Conservation (phyloP, 64 coral and sea anemone genomes). For the Montipora efflorescens region DNA sequence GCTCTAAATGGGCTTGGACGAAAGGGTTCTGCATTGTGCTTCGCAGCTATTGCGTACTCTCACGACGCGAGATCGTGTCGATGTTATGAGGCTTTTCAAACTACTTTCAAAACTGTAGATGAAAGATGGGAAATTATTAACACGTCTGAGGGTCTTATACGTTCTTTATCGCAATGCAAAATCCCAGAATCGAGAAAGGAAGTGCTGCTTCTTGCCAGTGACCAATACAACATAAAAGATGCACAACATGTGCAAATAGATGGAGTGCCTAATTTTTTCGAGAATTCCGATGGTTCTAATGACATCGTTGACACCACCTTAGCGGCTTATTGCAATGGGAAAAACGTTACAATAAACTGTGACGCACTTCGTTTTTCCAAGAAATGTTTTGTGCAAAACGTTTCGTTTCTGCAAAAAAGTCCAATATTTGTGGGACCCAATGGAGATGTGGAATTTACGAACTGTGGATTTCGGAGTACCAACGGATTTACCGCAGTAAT, state of each 20-base stretch:
- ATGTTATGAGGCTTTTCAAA: neutral
- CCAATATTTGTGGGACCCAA: neutral
- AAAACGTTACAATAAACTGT: no score
- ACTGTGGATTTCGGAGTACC: neutral
- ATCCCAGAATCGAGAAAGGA: neutral
- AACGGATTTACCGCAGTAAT: neutral
- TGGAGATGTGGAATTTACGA: neutral
- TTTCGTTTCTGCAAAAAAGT: neutral
- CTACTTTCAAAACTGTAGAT: neutral
- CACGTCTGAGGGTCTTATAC: neutral
- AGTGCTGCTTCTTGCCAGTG: neutral
- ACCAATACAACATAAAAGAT: neutral
- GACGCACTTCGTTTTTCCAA: neutral
- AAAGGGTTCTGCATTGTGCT: neutral
- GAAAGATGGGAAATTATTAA: neutral
- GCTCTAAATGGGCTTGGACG: neutral
- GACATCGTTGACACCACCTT: no score
- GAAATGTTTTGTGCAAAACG: neutral
- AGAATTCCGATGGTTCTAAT: no score
- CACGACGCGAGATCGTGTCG: neutral
- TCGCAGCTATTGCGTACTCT: conserved; percentile 39
- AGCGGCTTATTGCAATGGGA: neutral
- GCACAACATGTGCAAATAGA: neutral
- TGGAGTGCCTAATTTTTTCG: accelerated
- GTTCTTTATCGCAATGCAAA: neutral